Base-by-base conservation (phyloP, 2,888 invertebrate species). In the Drosophila kuntzei region DNA sequence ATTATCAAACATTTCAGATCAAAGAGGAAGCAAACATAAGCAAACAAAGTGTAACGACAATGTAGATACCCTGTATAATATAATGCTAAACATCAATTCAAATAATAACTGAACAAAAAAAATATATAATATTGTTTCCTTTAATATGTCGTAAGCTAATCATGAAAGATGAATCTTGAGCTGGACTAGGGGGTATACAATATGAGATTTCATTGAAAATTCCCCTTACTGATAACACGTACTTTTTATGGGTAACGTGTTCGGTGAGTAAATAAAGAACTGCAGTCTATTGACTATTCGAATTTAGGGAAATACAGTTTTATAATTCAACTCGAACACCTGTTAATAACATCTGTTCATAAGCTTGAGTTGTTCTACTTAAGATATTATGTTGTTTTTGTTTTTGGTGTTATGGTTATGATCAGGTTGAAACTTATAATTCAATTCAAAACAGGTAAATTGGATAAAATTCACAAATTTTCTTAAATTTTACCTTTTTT, bases 221-320 rank as follows among this genome's bases (percentile, higher is more conserved):
- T 41, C 46, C 73, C 68, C 62, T 6, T 12, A 27, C 54, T 73
- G 74, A 68, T 68, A 73, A 63, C 37, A 62, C 1, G 16, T 9
- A 9, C 12, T 43, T 57, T 58, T 51, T 36, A 63, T 62, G 37
- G 14, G 27, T 2, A 44, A 34, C 47, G 46, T 44, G 39, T 55
- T 69, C 8, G 14, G 8, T 44, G 22, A 50, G 22, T 12, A 25
- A 53, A 68, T 20, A 51, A 9, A 36, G 36, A 64, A 16, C 32
- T 32, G 22, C 18, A 62, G 22, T n/a, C 27, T 51, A 41, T 59
- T 51, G 29, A 34, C 34, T 32, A 46, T 51, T 22, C 6, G 6
- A 20, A 3, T 27, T 16, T 29, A 22, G 5, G 25, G 41, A 14
- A 57, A 46, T 11, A 41, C 37, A 51, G 14, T 44, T 60, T 27